A percentile compares a stretch with the other conserved stretches of the same genome.
Conservation (phyloP, 2,888 invertebrate species). For the Folsomia candida region DNA sequence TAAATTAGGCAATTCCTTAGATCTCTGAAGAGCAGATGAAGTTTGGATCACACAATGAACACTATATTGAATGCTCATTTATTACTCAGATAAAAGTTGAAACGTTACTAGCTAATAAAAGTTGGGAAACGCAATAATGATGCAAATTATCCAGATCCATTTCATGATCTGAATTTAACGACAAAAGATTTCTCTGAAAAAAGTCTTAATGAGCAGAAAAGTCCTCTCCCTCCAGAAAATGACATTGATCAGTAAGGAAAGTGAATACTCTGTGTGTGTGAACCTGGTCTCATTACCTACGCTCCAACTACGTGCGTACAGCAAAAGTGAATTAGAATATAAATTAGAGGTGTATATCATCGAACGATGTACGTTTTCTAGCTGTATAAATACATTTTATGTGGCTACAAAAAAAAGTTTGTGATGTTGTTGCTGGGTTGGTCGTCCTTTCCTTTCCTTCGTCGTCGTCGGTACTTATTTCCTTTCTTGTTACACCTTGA, state of each 20-base stretch:
- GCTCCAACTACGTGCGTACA: neutral
- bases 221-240: neutral
- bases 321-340: conserved; percentile 7
- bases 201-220: conserved; percentile 1
- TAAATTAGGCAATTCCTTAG: no score
- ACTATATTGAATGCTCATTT: no score
- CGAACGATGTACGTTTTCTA: no score
- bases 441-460: no score
- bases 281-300: neutral
- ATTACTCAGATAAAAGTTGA: no score
- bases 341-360: conserved; percentile 10
- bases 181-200: neutral
- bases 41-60: no score
- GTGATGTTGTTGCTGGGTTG: neutral
- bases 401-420: neutral
- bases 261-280: neutral
- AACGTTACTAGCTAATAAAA: no score
- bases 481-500: neutral
- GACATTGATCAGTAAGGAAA: neutral
- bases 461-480: neutral
- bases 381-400: neutral
- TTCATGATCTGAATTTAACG: neutral
- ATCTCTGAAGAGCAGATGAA: no score
- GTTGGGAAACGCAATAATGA: no score
- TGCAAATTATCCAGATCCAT: conserved; percentile 2